Base-by-base conservation (phyloP, 2,113 vertebrate genomes). In the Entomyzon cyanotis region DNA sequence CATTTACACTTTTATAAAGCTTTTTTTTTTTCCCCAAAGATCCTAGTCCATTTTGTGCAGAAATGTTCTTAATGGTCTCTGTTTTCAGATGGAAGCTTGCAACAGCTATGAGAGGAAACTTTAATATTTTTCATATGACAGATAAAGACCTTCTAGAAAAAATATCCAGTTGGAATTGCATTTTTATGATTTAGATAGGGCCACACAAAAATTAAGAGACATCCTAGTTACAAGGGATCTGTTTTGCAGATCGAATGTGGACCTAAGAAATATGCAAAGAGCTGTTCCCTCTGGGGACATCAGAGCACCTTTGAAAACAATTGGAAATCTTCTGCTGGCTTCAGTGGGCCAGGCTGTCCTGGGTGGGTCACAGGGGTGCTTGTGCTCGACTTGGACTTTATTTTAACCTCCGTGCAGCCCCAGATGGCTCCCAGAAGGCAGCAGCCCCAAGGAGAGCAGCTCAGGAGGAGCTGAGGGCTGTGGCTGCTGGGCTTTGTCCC, bases 401-500 rank as follows among this genome's bases (percentile, higher is more conserved):
- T 1, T 65, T 53, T 16, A 24, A 15, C 16, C 47, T 17, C 4
- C 17, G 0, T 6, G 5, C 30, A n/a, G 50, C 11, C 47, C 30
- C 0, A 0, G 19, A 1, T 4, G 1, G 53, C 21, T 69, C 78
- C 64, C 44, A 70, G 52, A 17, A 42, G 60, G 64, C 31, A 65
- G 35, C 31, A 4, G 16, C 17, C 12, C 39, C 24, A 8, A 7
- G 49, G 76, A n/a, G 37, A 8, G 3, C 46, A 13, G 53, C 42
- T 55, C 22, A 44, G 3, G 10, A 49, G 47, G 58, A 63, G 16
- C 23, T 22, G 7, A 39, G 50, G 47, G 27, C n/a, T 63, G 27
- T 44, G 50, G 5, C 35, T 27, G 33, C 2, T 14, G 23, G 4
- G 44, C 6, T 10, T 62, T 55, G 44, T 69, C 41, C 65, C 1